Conservation (phyloP, 92 coral and sea anemone species). For the Meandrina meandrites region DNA sequence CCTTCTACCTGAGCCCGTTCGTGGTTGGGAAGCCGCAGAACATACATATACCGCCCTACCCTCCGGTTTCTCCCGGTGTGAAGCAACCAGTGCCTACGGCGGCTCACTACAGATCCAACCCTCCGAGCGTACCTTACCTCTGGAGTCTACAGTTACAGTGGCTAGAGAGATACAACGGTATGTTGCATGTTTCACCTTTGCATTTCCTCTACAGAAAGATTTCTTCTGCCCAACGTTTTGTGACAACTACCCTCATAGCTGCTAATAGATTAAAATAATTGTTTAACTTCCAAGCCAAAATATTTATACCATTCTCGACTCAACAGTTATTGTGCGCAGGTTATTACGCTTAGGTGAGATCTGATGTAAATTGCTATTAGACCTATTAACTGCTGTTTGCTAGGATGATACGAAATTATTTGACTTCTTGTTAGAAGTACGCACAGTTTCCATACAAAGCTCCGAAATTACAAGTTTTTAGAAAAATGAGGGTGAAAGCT, state of each 20-base stretch:
- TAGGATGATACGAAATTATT: background rate
- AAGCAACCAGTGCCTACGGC: conserved; percentile 56
- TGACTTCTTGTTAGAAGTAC: background rate
- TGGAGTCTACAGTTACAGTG: conserved; percentile 83
- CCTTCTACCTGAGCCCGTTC: conserved; percentile 51
- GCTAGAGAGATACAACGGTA: conserved; percentile 85
- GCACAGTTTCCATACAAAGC: background rate
- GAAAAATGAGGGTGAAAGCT: background rate
- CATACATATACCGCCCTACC: conserved; percentile 38
- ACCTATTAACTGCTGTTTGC: background rate
- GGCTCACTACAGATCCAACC: conserved; percentile 38
- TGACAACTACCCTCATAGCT: background rate
- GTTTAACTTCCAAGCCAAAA: conserved; percentile 14
- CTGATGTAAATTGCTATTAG: too few relatives aligned
- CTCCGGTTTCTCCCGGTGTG: conserved; percentile 42
- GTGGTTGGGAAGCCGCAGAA: conserved; percentile 66
- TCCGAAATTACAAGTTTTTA: background rate
- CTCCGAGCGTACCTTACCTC: conserved; percentile 48
- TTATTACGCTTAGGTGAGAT: too few relatives aligned
- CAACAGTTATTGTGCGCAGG: background rate
- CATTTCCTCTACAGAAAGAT: background rate
- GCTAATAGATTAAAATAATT: background rate
- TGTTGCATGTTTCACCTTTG: conserved; percentile 10
- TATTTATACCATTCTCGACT: conserved; percentile 22
- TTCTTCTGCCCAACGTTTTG: background rate